Conservation (phyloP, 2,113 vertebrate species). For the Panthera uncia region DNA sequence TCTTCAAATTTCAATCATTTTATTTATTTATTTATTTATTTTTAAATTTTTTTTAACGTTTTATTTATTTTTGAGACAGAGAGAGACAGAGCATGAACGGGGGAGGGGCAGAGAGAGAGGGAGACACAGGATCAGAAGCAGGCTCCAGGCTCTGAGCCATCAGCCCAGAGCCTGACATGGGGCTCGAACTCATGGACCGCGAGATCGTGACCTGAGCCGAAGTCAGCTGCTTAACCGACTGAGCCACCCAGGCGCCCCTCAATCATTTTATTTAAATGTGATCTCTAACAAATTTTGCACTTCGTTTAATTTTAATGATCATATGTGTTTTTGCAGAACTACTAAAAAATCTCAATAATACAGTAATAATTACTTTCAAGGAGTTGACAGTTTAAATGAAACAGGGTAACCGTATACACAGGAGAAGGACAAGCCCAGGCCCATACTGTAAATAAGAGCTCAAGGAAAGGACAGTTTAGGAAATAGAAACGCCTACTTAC, state of each 20-base stretch:
- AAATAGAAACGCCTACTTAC: background rate
- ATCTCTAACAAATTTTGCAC: background rate
- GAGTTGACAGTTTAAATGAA: background rate
- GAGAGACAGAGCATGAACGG: too few relatives aligned
- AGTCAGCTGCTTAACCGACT: too few relatives aligned
- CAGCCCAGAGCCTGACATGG: too few relatives aligned
- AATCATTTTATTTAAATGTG: background rate
- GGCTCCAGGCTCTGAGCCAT: too few relatives aligned
- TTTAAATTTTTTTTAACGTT: background rate
- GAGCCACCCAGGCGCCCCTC: background rate
- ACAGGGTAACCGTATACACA: background rate
- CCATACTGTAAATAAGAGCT: background rate
- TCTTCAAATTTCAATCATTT: background rate
- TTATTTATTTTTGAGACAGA: too few relatives aligned
- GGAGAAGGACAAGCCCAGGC: background rate
- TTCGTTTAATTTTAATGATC: conserved; percentile 25
- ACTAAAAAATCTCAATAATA: background rate
- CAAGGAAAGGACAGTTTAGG: background rate
- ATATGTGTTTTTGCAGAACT: background rate
- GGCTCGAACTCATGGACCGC: too few relatives aligned
- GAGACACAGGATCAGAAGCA: too few relatives aligned
- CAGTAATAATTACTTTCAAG: background rate
- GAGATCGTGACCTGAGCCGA: too few relatives aligned
- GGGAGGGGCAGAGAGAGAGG: too few relatives aligned
- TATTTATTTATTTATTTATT: background rate